Percentiles rank a stretch among this genome's conserved stretches.
Evolutionary conservation across 2,113 vertebrate species (phyloP).

Genomic region (Urocitellus parryii): DNA sequence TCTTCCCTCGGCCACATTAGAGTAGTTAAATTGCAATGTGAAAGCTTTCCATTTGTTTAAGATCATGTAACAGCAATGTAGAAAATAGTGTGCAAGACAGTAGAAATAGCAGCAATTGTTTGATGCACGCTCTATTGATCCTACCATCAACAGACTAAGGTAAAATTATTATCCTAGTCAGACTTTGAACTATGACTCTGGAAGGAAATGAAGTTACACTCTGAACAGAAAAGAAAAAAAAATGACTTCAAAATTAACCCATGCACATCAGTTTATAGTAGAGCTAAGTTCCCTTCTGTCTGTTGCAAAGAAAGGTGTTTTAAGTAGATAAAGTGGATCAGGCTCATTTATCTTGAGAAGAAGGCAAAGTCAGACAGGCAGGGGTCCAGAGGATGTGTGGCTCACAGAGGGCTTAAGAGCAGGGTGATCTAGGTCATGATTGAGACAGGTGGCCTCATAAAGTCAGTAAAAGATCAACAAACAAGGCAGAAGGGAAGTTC

Average conservation of each 20-base stretch:
- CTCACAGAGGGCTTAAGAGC: neutral
- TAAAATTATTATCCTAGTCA: neutral
- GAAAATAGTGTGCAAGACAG: neutral
- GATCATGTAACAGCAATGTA: neutral
- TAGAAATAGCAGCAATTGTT: neutral
- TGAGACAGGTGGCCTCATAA: neutral
- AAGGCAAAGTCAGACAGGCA: neutral
- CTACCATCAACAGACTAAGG: neutral
- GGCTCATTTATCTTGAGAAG: neutral
- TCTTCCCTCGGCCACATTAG: neutral
- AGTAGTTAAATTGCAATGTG: neutral
- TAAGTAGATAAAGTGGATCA: neutral
- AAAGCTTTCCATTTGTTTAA: neutral
- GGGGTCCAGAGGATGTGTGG: neutral
- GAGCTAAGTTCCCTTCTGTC: neutral
- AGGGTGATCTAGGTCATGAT: neutral
- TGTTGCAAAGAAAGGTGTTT: neutral
- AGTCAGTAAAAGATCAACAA: neutral
- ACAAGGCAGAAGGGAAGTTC: neutral
- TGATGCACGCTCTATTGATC: neutral
- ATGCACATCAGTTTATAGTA: neutral
- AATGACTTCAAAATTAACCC: neutral
- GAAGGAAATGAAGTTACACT: neutral
- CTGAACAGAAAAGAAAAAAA: neutral
- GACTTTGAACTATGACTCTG: neutral